Evolutionary conservation across 2,888 invertebrate species (phyloP).

Genomic region (Neoitamus cyanurus): DNA sequence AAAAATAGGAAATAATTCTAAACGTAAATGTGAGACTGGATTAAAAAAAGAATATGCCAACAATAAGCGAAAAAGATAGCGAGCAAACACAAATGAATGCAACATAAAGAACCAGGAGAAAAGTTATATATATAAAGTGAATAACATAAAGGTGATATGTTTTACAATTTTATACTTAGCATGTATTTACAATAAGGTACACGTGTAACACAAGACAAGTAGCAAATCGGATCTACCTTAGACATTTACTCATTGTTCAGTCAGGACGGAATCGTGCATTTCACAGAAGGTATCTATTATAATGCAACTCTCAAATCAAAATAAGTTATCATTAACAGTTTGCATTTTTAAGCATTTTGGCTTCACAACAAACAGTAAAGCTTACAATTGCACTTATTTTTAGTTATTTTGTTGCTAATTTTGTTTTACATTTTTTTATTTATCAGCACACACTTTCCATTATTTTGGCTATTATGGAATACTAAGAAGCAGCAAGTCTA

Average conservation of each 20-base stretch:
- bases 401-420: not conserved
- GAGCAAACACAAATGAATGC: slow-evolving; percentile 36
- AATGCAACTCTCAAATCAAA: not conserved
- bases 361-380: not conserved
- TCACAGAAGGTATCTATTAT: not conserved
- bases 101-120: slow-evolving; percentile 35
- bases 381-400: not conserved
- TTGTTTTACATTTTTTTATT: not conserved
- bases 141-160: slow-evolving; percentile 39
- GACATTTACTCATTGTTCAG: not conserved
- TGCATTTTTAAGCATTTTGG: not conserved
- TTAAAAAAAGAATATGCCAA: slow-evolving; percentile 29
- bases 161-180: slow-evolving; percentile 44
- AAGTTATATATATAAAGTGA: slow-evolving; percentile 10
- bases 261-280: not conserved
- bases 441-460: not conserved
- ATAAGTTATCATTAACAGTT: not conserved
- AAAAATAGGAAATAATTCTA: slow-evolving; percentile 35
- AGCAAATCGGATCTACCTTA: slow-evolving; percentile 24
- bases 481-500: not conserved
- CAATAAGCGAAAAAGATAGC: slow-evolving; percentile 26
- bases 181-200: slow-evolving; percentile 33
- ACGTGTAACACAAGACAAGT: not conserved
- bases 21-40: slow-evolving; percentile 38
- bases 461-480: not conserved